Base-by-base conservation (phyloP, 2,888 invertebrate species). In the Graphium colonna region DNA sequence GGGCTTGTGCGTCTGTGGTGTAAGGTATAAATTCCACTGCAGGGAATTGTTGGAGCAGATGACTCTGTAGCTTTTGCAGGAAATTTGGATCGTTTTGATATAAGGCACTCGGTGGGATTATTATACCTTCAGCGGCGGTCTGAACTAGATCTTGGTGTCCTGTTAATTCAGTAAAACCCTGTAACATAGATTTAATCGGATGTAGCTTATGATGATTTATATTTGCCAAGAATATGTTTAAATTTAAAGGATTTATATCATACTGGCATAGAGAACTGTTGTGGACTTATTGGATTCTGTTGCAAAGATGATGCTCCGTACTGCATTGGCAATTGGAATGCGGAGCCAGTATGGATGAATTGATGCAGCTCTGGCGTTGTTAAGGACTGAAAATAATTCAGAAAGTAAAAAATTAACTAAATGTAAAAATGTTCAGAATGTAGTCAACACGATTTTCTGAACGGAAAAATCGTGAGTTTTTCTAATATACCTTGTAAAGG, bases 21-120 rank as follows among this genome's bases (percentile, higher is more conserved):
- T 90, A 88, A 13, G 89, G 88, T 55, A 87, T 77, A 54, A 87
- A 86, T 57, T 89, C 87, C 0, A 89, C 73, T 2, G 80, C 70
- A 0, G 80, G 83, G 60, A 81, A 83, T 38, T 86, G 73, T 57
- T 88, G 82, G 38, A 82, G 60, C 15, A 86, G 67, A 57, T 86
- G 86, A 31, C 68, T 75, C 64, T 87, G 88, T 18, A 88, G 67
- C 61, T 87, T 88, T 60, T 88, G 88, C 49, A 91, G 68, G 59
- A 81, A 90, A 58, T 75, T 68, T n/a, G 83, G 83, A 61, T 91
- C 91, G 8, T 91, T 85, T 67, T 91, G 91, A 60, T 91, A 92
- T 5, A 92, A 71, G 9, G 81, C 74, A 56, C 78, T 79, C 1
- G 83, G 83, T 53, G 83, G 75, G 58, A 87, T 80, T 15, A 85